Conservation (phyloP, 2,113 vertebrate genomes). For the Castor canadensis region DNA sequence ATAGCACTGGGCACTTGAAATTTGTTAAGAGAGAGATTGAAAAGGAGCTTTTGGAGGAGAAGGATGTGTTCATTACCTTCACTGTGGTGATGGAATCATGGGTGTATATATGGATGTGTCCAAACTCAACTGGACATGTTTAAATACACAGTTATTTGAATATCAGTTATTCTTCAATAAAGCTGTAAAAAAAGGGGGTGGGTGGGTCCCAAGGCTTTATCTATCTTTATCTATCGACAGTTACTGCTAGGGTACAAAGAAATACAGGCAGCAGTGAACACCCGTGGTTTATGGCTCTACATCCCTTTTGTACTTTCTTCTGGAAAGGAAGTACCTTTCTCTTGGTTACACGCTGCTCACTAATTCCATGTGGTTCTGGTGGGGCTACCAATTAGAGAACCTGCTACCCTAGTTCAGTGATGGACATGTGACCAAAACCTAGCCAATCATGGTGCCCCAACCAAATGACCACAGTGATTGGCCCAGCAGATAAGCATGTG, state of each 20-base stretch:
- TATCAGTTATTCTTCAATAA: background rate
- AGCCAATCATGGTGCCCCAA: background rate
- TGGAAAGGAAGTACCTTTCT: background rate
- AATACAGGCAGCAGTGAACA: background rate
- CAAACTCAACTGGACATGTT: background rate
- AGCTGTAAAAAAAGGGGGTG: background rate
- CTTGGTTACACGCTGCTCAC: background rate
- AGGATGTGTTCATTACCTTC: no score
- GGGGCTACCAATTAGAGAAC: background rate
- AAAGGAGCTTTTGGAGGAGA: background rate
- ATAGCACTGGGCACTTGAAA: background rate
- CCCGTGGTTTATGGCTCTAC: background rate
- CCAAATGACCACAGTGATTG: background rate
- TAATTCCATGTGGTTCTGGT: background rate
- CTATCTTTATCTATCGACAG: background rate
- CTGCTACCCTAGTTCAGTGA: background rate
- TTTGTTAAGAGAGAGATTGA: background rate
- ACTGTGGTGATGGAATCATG: no score
- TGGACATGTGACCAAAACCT: background rate
- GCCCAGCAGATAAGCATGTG: background rate
- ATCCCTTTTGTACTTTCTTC: background rate
- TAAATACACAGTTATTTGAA: background rate
- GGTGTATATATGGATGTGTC: background rate
- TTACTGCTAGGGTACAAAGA: background rate
- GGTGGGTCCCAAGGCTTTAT: background rate